Conservation (phyloP, 2,113 vertebrate species). For the Numida meleagris region DNA sequence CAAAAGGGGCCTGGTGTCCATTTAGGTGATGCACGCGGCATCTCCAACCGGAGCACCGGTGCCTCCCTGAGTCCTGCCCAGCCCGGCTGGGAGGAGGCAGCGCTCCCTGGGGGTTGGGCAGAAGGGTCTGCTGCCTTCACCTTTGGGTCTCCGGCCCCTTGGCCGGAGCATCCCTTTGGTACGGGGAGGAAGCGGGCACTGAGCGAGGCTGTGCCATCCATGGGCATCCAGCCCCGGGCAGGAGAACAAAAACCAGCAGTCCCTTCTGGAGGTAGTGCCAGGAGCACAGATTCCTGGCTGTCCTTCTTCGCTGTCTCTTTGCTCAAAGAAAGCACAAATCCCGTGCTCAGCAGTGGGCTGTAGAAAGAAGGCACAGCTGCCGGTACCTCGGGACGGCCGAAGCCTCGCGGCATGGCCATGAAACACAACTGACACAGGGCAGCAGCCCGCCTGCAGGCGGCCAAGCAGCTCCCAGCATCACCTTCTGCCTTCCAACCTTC, state of each 20-base stretch:
- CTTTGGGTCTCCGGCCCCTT: background rate
- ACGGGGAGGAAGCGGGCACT: background rate
- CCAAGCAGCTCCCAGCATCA: background rate
- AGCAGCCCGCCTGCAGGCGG: background rate
- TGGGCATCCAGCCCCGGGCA: background rate
- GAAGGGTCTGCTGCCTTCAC: accelerated
- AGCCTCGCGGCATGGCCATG: background rate
- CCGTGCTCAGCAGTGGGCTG: background rate
- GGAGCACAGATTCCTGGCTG: background rate
- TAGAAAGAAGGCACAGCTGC: background rate
- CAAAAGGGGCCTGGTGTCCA: background rate
- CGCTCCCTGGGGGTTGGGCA: background rate
- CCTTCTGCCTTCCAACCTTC: background rate
- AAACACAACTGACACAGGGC: background rate
- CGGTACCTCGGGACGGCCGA: no score
- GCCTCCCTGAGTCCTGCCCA: background rate
- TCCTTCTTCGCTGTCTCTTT: accelerated
- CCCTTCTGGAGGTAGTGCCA: background rate
- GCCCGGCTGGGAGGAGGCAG: background rate
- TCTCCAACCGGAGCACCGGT: background rate
- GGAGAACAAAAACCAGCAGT: background rate
- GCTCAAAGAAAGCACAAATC: background rate
- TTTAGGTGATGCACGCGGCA: background rate
- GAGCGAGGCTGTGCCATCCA: background rate
- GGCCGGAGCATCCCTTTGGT: background rate